Evolutionary conservation across 1,140 invertebrate genomes (phyloP).

Genomic region (Coenobita brevimanus): DNA sequence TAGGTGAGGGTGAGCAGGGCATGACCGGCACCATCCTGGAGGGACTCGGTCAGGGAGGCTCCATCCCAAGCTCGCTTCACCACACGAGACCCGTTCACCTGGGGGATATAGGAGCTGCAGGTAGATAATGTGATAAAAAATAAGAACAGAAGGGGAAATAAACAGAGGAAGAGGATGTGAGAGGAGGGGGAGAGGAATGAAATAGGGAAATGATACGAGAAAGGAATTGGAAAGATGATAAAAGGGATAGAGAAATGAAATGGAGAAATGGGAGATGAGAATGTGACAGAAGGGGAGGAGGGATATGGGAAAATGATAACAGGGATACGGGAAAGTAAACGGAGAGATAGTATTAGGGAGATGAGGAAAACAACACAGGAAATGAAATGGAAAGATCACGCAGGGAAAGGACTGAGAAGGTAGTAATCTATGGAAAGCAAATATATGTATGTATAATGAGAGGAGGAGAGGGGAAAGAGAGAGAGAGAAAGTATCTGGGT

Average conservation of each 20-base stretch:
- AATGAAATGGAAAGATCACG: no score
- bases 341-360: no score
- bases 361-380: background rate
- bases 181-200: background rate
- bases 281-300: no score
- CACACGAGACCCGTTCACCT: slow-evolving; percentile 66
- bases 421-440: no score
- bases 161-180: background rate
- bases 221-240: background rate
- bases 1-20: slow-evolving; percentile 90
- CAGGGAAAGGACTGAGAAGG: no score
- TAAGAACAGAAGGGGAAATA: background rate
- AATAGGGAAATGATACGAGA: background rate
- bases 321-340: no score
- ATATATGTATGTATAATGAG: no score
- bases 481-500: background rate
- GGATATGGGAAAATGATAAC: no score
- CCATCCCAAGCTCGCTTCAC: slow-evolving; percentile 58
- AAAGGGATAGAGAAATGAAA: background rate
- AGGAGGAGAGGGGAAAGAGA: no score
- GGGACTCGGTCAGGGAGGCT: slow-evolving; percentile 84
- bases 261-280: background rate
- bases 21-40: slow-evolving; percentile 82
- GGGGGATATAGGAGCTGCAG: background rate
- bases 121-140: background rate